phyloP scores from a whole-genome alignment of 2,113 vertebrate genomes.

The Solea senegalensis region DNA sequence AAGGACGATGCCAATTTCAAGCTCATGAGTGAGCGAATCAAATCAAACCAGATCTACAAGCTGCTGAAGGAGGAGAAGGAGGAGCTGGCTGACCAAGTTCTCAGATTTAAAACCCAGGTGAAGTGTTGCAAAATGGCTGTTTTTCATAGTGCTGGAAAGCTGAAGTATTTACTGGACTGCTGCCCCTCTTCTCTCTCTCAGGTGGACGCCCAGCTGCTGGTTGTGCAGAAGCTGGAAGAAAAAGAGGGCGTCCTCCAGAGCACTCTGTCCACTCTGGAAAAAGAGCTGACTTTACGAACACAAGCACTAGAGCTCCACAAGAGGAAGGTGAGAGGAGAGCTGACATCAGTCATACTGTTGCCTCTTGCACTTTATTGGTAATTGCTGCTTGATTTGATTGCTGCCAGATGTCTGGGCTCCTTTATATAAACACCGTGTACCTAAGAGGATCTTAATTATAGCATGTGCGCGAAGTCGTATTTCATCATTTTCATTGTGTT shows the following conservation, averaged over 20 bases:
- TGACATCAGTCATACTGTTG: not conserved
- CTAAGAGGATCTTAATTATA: constrained; percentile 4
- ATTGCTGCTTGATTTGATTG: constrained; percentile 17
- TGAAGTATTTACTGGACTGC: not conserved
- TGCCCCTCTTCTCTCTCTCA: constrained; percentile 47
- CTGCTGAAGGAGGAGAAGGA: constrained; percentile 93
- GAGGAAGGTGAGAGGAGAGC: constrained; percentile 85
- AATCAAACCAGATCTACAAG: constrained; percentile 97
- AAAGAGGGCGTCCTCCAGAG: constrained; percentile 91
- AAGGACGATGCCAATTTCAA: constrained; percentile 97
- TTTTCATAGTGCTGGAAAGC: not conserved
- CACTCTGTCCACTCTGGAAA: constrained; percentile 86
- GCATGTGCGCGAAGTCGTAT: not conserved
- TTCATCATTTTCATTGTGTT: constrained; percentile 1
- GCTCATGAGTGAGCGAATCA: constrained; percentile 94
- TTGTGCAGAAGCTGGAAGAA: constrained; percentile 93
- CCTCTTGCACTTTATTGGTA: not conserved
- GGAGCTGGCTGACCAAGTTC: constrained; percentile 91
- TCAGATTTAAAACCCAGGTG: constrained; percentile 93
- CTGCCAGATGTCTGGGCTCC: constrained; percentile 27
- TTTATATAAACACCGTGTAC: not conserved
- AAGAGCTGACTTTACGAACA: constrained; percentile 87
- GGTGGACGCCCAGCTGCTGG: constrained; percentile 92
- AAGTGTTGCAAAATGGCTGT: not conserved
- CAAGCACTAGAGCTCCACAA: constrained; percentile 93